These are phyloP conservation scores for Eciton burchellii DNA, from an alignment of 1,140 invertebrate genomes.

Conservation along the genomic window DNA sequence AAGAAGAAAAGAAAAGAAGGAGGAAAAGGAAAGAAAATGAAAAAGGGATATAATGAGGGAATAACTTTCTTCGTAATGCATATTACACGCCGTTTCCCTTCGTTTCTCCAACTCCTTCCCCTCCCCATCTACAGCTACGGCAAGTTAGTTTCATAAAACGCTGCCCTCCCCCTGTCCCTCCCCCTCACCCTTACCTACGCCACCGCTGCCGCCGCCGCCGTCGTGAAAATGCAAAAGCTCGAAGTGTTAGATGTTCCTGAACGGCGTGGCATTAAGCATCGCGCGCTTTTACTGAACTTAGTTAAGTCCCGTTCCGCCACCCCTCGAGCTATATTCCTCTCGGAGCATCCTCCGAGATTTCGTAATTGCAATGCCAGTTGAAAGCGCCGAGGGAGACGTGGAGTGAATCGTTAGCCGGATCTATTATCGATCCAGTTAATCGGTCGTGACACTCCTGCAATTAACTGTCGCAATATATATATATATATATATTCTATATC, in stretches of 20 bases:
- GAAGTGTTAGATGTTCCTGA: neutral
- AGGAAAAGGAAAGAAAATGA: too few species aligned
- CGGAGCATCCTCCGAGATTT: neutral
- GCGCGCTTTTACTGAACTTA: neutral
- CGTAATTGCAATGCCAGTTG: neutral
- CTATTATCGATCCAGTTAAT: neutral
- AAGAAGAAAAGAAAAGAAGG: too few species aligned
- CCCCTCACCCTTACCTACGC: too few species aligned
- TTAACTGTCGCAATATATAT: too few species aligned
- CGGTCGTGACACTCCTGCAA: neutral
- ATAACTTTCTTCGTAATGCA: neutral
- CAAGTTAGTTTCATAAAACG: slow-evolving; percentile 10
- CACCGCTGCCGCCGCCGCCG: too few species aligned
- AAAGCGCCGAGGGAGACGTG: neutral
- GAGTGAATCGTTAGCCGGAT: neutral
- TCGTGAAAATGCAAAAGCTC: neutral
- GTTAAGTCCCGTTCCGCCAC: neutral
- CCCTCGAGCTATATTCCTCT: too few species aligned
- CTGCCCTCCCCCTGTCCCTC: too few species aligned
- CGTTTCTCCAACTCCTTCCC: neutral
- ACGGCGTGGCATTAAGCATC: neutral
- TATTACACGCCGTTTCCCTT: neutral
- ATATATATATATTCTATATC: too few species aligned
- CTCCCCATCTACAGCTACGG: neutral
- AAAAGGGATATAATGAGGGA: neutral